Evolutionary conservation across 2,113 vertebrate genomes (phyloP).

Genomic region (Mobula birostris): DNA sequence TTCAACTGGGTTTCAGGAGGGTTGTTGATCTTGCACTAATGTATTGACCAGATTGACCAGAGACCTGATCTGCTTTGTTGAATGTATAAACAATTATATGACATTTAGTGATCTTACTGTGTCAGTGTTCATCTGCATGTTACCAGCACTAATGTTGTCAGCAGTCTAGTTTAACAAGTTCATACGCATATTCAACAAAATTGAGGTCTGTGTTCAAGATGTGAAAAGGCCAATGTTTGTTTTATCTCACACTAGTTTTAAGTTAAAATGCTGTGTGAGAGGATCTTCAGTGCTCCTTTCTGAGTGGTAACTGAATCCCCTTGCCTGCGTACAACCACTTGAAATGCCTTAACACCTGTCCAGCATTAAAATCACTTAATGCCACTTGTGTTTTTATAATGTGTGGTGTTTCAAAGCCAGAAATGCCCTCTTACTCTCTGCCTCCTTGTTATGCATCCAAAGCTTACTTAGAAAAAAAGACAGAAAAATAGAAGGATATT

Average conservation of each 20-base stretch:
- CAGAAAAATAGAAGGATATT: no score
- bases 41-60: slow-evolving; percentile 14
- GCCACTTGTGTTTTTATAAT: background rate
- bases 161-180: background rate
- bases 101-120: background rate
- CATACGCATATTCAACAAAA: background rate
- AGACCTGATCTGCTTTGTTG: background rate
- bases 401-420: background rate
- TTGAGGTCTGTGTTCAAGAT: background rate
- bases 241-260: background rate
- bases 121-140: background rate
- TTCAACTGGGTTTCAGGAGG: background rate
- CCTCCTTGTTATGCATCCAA: background rate
- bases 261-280: background rate
- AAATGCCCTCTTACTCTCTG: background rate
- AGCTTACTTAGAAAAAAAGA: background rate
- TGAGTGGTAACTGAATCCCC: background rate
- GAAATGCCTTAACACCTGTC: slow-evolving; percentile 11
- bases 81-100: background rate
- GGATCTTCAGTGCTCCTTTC: background rate
- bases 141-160: background rate
- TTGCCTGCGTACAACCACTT: background rate
- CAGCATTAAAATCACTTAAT: background rate
- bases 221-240: background rate
- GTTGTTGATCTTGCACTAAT: slow-evolving; percentile 6